A percentile compares a stretch with the other conserved stretches of the same genome.
These are phyloP conservation scores for Tipula vernalis DNA, from an alignment of 2,888 invertebrate species.

Conservation along the genomic window DNA sequence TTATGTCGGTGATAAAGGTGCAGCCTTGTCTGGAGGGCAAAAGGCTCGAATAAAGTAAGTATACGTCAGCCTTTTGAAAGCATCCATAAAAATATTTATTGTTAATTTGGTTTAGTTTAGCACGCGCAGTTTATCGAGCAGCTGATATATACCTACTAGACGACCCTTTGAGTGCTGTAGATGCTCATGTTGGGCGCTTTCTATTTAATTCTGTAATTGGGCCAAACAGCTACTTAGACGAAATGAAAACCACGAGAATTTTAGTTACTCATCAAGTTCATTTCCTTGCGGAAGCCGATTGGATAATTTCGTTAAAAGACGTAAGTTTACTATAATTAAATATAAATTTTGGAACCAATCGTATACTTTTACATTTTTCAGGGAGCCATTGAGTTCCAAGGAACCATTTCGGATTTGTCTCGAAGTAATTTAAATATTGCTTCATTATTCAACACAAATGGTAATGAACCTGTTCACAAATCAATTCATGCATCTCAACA, in stretches of 20 bases:
- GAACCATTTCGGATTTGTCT: constrained; percentile 35
- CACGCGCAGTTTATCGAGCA: constrained; percentile 31
- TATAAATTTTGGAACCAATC: constrained; percentile 16
- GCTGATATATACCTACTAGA: constrained; percentile 61
- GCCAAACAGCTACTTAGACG: constrained; percentile 37
- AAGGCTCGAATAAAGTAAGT: constrained; percentile 44
- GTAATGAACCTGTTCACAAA: constrained; percentile 20
- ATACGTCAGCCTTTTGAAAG: neutral
- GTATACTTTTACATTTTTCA: constrained; percentile 20
- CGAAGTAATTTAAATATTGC: constrained; percentile 39
- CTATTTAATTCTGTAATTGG: constrained; percentile 56
- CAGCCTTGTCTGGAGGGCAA: constrained; percentile 55
- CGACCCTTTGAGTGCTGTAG: constrained; percentile 64
- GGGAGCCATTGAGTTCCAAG: constrained; percentile 38
- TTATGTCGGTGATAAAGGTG: constrained; percentile 45
- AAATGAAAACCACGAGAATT: constrained; percentile 44
- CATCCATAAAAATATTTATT: neutral
- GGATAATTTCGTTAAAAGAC: constrained; percentile 44
- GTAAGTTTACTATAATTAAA: constrained; percentile 29
- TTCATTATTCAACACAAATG: constrained; percentile 34
- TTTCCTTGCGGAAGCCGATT: constrained; percentile 44
- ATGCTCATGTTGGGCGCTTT: constrained; percentile 55
- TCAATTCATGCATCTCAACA: constrained; percentile 15
- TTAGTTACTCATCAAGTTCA: constrained; percentile 70
- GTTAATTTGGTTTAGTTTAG: constrained; percentile 16